Conservation (phyloP, 2,113 vertebrate species). For the Prionailurus bengalensis region DNA sequence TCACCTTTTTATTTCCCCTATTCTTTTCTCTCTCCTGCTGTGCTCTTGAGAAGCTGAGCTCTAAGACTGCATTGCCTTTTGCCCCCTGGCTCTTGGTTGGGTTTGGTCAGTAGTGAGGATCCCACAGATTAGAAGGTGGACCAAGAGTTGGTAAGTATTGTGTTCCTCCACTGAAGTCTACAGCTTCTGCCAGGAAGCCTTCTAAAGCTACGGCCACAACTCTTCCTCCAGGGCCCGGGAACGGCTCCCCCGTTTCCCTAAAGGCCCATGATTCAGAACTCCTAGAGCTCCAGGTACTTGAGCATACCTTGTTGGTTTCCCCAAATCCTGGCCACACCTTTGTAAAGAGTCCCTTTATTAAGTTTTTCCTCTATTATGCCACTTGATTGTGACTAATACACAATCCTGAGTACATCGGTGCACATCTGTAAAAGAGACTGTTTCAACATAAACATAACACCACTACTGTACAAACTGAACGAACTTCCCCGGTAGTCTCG, state of each 20-base stretch:
- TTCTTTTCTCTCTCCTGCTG: neutral
- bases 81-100: neutral
- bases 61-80: neutral
- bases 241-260: neutral
- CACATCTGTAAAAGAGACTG: neutral
- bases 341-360: conserved; percentile 38
- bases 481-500: neutral
- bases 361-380: neutral
- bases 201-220: neutral
- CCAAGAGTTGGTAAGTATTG: neutral
- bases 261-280: neutral
- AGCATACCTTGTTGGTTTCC: conserved; percentile 14
- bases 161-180: conserved; percentile 33
- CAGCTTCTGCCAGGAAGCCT: neutral
- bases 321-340: neutral
- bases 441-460: conserved; percentile 3
- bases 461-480: conserved; percentile 30
- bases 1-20: conserved; percentile 2
- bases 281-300: neutral
- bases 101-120: conserved; percentile 6
- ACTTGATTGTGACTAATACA: neutral
- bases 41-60: conserved; percentile 31
- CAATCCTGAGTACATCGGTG: neutral
- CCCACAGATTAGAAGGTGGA: neutral
- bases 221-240: neutral